Conservation (phyloP, 2,797 vertebrate genomes). For the Neomorphus geoffroyi region DNA sequence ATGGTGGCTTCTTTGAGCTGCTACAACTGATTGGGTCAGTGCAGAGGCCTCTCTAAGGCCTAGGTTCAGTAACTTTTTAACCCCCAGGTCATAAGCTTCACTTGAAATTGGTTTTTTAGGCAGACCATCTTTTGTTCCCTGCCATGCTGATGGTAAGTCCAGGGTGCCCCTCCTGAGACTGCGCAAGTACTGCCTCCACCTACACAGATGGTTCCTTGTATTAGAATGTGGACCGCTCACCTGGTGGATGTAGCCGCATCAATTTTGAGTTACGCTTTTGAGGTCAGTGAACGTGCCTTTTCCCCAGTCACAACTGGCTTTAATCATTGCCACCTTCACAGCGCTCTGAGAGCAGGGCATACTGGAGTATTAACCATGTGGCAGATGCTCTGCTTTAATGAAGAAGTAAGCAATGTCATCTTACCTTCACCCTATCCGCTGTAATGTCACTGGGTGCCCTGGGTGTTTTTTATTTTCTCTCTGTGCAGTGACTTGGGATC, state of each 20-base stretch:
- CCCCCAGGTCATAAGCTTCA: background rate
- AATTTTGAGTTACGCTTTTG: conserved; percentile 11
- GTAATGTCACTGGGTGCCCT: background rate
- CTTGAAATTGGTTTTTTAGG: background rate
- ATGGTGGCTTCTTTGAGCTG: background rate
- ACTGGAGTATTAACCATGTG: background rate
- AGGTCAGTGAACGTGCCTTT: background rate
- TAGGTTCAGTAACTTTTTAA: background rate
- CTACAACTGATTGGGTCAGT: background rate
- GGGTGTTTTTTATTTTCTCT: background rate
- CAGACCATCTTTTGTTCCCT: background rate
- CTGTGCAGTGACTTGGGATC: background rate
- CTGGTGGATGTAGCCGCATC: background rate
- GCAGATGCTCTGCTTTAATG: conserved; percentile 21
- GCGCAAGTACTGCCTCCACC: background rate
- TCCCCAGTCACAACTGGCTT: background rate
- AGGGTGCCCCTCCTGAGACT: background rate
- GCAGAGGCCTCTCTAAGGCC: background rate
- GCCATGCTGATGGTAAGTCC: fast-evolving
- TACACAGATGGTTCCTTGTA: background rate
- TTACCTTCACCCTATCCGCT: background rate
- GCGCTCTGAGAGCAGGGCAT: background rate
- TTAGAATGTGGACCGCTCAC: background rate
- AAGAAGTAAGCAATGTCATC: background rate
- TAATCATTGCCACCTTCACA: background rate